A percentile compares a stretch with the other conserved stretches of the same genome.
Evolutionary conservation across 2,797 vertebrate genomes (phyloP).

Genomic region (Pseudomugil tenellus): DNA sequence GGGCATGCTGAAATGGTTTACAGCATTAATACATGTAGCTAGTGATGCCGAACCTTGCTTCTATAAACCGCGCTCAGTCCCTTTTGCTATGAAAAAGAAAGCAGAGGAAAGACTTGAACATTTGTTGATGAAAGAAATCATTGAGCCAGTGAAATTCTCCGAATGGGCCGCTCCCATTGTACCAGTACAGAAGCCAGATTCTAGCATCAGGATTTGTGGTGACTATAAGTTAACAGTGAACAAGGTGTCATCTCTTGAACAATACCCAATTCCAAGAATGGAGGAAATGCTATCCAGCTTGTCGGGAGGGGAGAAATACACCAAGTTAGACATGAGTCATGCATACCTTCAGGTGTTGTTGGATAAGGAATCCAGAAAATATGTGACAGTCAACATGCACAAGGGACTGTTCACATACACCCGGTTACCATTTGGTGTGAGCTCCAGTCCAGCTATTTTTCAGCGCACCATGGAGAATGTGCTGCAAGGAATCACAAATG

Average conservation of each 20-base stretch:
- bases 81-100: background rate
- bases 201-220: background rate
- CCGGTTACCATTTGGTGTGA: background rate
- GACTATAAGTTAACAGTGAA: background rate
- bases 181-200: background rate
- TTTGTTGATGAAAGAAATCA: background rate
- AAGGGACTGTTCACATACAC: background rate
- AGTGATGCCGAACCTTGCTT: background rate
- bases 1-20: background rate
- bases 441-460: background rate
- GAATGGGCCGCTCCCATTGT: background rate
- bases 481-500: background rate
- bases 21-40: background rate
- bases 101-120: no score
- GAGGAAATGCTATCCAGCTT: background rate
- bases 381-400: background rate
- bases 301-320: background rate
- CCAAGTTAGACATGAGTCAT: background rate
- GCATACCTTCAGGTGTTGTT: background rate
- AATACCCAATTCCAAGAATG: background rate
- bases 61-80: background rate
- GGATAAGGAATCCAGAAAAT: background rate
- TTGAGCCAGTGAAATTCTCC: background rate
- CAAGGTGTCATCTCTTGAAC: background rate
- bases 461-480: no score